These are phyloP conservation scores for Trachythela sp. DNA, from an alignment of 64 coral and sea anemone species.

Conservation along the genomic window DNA sequence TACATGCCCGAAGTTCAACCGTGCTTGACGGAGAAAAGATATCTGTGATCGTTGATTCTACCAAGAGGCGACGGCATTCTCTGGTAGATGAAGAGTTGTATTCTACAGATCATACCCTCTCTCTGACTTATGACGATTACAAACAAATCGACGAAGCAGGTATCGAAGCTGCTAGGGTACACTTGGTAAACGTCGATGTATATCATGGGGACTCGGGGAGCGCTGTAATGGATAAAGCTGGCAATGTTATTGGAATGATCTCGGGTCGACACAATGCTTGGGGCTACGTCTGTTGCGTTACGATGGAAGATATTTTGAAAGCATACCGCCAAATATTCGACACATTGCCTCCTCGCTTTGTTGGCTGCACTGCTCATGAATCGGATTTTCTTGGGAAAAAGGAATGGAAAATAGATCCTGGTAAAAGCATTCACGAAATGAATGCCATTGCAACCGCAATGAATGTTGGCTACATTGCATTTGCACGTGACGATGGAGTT, in stretches of 20 bases:
- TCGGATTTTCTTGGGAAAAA: not conserved
- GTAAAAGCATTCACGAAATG: slow-evolving; percentile 1
- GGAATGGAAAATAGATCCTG: not conserved
- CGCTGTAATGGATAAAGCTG: not conserved
- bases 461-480: not conserved
- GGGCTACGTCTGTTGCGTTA: not conserved
- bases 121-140: not conserved
- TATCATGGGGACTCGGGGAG: not conserved
- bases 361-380: not conserved
- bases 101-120: not conserved
- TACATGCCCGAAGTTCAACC: not conserved
- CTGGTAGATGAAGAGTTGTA: not conserved
- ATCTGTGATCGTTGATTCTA: not conserved
- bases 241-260: not conserved
- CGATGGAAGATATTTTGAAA: not conserved
- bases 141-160: not conserved
- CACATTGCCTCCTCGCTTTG: not conserved
- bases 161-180: not conserved
- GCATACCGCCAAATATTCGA: not conserved
- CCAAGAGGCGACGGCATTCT: not conserved
- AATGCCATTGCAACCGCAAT: not conserved
- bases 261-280: not conserved
- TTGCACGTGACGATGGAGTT: not conserved
- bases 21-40: not conserved
- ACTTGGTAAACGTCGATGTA: not conserved